These are phyloP conservation scores for Thecocarcelia acutangulata DNA, from an alignment of 2,888 invertebrate species.

Conservation along the genomic window DNA sequence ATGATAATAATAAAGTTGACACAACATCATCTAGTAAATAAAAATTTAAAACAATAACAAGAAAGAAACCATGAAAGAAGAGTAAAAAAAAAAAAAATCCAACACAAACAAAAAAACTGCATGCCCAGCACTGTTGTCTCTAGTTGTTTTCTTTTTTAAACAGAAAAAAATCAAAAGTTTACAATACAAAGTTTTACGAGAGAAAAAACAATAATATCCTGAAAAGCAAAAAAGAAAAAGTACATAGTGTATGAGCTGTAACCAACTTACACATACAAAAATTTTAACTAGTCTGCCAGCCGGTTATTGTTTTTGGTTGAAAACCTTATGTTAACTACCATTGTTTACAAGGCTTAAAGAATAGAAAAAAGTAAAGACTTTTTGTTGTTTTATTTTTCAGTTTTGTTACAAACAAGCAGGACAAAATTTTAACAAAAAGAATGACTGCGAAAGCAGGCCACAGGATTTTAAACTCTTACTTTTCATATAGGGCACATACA, in stretches of 20 bases:
- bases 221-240: constrained; percentile 2
- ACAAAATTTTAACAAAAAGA: constrained; percentile 5
- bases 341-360: constrained; percentile 15
- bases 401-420: neutral
- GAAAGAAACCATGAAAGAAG: constrained; percentile 18
- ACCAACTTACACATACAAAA: constrained; percentile 4
- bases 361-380: constrained; percentile 5
- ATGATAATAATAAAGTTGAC: constrained; percentile 54
- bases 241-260: neutral
- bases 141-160: neutral
- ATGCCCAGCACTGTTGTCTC: constrained; percentile 44
- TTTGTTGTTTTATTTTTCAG: constrained; percentile 31
- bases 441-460: neutral
- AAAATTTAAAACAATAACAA: constrained; percentile 27
- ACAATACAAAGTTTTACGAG: constrained; percentile 4
- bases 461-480: constrained; percentile 33
- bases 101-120: constrained; percentile 25
- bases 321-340: constrained; percentile 42
- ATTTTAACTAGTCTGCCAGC: constrained; percentile 7
- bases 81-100: constrained; percentile 8
- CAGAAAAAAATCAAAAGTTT: neutral
- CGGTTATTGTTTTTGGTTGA: constrained; percentile 44
- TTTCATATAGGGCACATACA: constrained; percentile 12
- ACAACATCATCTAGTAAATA: constrained; percentile 61
- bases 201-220: constrained; percentile 5